phyloP scores from a whole-genome alignment of 2,113 vertebrate genomes.

The Carollia perspicillata region DNA sequence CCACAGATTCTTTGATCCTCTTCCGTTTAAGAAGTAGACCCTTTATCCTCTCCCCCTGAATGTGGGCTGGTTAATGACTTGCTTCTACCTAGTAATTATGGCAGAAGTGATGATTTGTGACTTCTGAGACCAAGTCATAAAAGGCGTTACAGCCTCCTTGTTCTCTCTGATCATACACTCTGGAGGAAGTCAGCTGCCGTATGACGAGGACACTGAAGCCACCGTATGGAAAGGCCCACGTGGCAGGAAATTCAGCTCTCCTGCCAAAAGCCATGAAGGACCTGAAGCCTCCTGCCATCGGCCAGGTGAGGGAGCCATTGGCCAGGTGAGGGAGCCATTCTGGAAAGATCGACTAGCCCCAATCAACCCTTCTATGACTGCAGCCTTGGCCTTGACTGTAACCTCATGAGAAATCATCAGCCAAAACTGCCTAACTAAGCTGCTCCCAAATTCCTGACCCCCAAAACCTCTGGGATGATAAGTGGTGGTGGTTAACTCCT shows the following conservation, averaged over 20 bases:
- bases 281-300: background rate
- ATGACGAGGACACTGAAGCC: background rate
- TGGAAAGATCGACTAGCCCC: background rate
- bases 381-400: background rate
- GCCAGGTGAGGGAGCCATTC: background rate
- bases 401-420: background rate
- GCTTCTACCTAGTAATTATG: background rate
- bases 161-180: background rate
- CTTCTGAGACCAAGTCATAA: background rate
- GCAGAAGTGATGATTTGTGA: background rate
- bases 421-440: background rate
- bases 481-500: background rate
- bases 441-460: background rate
- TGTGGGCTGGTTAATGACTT: background rate
- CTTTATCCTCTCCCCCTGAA: background rate
- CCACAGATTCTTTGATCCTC: background rate
- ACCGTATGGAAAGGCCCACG: background rate
- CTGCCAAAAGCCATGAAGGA: background rate
- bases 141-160: background rate
- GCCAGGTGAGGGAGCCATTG: too few species aligned
- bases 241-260: background rate
- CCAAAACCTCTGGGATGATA: background rate
- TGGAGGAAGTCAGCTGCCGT: background rate
- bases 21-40: background rate
- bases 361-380: background rate